phyloP scores from a whole-genome alignment of 2,113 vertebrate species.

The Colius striatus region DNA sequence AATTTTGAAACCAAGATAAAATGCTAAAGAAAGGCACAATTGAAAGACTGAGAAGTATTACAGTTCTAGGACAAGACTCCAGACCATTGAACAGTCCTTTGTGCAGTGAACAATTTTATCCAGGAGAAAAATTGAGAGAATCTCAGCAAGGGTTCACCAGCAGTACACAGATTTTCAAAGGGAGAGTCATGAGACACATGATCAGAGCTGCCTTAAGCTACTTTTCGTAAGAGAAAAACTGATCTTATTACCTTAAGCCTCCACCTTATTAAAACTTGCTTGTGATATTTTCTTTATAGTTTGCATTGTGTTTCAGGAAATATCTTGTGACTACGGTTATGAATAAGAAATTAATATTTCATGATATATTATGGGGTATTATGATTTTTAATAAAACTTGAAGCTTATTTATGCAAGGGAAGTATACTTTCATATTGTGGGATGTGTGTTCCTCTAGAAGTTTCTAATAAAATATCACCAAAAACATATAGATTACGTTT shows the following conservation, averaged over 20 bases:
- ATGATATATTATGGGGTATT: background rate
- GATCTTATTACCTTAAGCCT: slow-evolving; percentile 9
- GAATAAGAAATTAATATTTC: slow-evolving; percentile 59
- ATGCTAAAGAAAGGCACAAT: background rate
- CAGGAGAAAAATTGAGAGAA: background rate
- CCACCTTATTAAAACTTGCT: slow-evolving; percentile 2
- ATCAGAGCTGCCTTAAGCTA: background rate
- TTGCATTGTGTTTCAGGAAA: slow-evolving; percentile 29
- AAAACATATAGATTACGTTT: slow-evolving; percentile 3
- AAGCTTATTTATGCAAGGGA: slow-evolving; percentile 33
- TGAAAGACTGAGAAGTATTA: background rate
- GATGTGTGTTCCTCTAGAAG: background rate
- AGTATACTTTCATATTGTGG: slow-evolving; percentile 9
- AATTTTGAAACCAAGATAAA: background rate
- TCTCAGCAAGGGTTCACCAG: background rate
- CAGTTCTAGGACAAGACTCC: background rate
- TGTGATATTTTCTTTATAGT: slow-evolving; percentile 38
- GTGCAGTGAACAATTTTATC: background rate
- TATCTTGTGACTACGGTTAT: background rate
- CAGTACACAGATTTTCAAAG: background rate
- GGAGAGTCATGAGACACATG: fast-evolving
- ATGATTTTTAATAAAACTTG: slow-evolving; percentile 54
- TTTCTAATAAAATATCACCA: slow-evolving; percentile 16
- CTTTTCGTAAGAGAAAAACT: background rate
- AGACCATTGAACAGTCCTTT: background rate